Conservation (phyloP, 1,140 invertebrate genomes). For the Hesperophylax magnus region DNA sequence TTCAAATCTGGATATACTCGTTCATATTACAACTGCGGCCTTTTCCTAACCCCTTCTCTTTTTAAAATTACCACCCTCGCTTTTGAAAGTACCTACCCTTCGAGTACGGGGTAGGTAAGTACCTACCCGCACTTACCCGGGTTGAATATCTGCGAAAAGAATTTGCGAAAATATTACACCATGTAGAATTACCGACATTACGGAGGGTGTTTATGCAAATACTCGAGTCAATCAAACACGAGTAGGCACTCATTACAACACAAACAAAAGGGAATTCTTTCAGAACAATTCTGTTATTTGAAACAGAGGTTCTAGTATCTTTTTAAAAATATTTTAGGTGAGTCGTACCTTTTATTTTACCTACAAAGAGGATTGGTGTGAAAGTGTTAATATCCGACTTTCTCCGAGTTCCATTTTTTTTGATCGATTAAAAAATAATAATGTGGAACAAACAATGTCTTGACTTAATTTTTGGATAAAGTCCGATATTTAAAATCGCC, state of each 20-base stretch:
- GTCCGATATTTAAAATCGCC: too few species aligned
- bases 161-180: constrained; percentile 36
- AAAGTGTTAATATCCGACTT: too few species aligned
- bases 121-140: background rate
- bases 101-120: background rate
- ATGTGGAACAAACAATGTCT: too few species aligned
- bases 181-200: constrained; percentile 21
- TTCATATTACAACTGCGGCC: constrained; percentile 33
- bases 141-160: constrained; percentile 25
- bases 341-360: too few species aligned
- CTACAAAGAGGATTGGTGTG: too few species aligned
- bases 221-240: constrained; percentile 37
- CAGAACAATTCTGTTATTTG: background rate
- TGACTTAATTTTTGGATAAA: too few species aligned
- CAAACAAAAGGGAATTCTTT: constrained; percentile 10
- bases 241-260: background rate
- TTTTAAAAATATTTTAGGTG: too few species aligned
- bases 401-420: too few species aligned
- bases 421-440: too few species aligned
- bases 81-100: too few species aligned
- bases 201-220: constrained; percentile 31
- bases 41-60: constrained; percentile 52
- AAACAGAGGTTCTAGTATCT: too few species aligned
- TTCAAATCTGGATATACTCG: constrained; percentile 48
- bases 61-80: constrained; percentile 46